Evolutionary conservation across 2,113 vertebrate species (phyloP).

Genomic region (Trematocara nigrifrons): DNA sequence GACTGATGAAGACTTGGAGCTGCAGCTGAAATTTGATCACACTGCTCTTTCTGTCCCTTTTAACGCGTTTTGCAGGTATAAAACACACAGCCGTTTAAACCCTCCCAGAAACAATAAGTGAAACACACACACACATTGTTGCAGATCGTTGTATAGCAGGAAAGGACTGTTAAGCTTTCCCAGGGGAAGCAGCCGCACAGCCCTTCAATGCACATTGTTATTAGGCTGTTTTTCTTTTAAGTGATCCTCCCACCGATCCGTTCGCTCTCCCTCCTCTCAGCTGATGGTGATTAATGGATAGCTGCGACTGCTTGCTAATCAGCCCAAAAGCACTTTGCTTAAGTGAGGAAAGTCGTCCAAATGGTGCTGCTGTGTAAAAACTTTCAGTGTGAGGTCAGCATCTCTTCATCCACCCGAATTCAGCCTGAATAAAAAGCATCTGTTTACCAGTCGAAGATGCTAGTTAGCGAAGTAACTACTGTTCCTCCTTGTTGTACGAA

Average conservation of each 20-base stretch:
- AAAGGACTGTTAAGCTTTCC: constrained; percentile 50
- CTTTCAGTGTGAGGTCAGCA: background rate
- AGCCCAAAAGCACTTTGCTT: constrained; percentile 38
- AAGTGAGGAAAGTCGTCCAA: constrained; percentile 25
- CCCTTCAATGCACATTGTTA: constrained; percentile 61
- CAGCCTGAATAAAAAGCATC: background rate
- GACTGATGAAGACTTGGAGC: constrained; percentile 7
- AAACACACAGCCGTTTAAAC: background rate
- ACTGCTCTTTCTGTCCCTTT: background rate
- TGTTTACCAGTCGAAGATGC: background rate
- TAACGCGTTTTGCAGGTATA: constrained; percentile 16
- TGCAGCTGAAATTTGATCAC: constrained; percentile 13
- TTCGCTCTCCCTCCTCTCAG: background rate
- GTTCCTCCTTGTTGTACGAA: background rate
- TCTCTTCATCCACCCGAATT: background rate
- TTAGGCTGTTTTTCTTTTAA: constrained; percentile 39
- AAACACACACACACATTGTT: background rate
- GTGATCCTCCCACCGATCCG: background rate
- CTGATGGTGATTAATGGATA: constrained; percentile 47
- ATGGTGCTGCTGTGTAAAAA: background rate
- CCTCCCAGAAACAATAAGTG: background rate
- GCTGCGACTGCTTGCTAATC: constrained; percentile 25
- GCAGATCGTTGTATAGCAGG: constrained; percentile 38
- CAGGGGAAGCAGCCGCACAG: constrained; percentile 35
- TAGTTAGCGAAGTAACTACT: background rate